Evolutionary conservation across 2,113 vertebrate genomes (phyloP).

Genomic region (Elgaria multicarinata): DNA sequence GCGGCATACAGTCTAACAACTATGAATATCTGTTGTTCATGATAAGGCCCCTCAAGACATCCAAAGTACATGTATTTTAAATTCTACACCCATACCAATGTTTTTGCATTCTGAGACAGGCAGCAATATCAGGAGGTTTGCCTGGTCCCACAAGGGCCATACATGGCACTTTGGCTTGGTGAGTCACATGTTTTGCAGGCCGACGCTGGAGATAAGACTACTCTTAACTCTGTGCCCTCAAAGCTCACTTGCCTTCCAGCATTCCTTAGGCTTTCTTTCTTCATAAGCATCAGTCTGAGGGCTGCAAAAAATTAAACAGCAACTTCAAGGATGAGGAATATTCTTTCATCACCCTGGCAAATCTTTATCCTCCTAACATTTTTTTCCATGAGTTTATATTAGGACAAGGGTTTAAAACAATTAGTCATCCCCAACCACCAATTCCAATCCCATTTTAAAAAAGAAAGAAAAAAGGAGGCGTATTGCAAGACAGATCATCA

Average conservation of each 20-base stretch:
- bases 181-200: not conserved
- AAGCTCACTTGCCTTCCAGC: not conserved
- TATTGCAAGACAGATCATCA: not conserved
- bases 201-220: not conserved
- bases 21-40: not conserved
- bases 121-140: not conserved
- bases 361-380: not conserved
- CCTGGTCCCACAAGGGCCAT: not conserved
- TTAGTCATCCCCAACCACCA: conserved; percentile 16
- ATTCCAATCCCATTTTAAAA: not conserved
- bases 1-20: too few species aligned
- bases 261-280: not conserved
- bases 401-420: not conserved
- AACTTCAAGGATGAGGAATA: not conserved
- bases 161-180: not conserved
- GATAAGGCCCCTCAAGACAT: too few species aligned
- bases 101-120: not conserved
- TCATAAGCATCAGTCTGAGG: not conserved
- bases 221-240: not conserved
- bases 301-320: not conserved
- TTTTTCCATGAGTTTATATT: not conserved
- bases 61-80: not conserved
- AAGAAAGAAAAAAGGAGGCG: not conserved
- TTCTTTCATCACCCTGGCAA: not conserved
- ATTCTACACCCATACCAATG: not conserved